Evolutionary conservation across 2,888 invertebrate genomes (phyloP).

Genomic region (Halictus quadricinctus): DNA sequence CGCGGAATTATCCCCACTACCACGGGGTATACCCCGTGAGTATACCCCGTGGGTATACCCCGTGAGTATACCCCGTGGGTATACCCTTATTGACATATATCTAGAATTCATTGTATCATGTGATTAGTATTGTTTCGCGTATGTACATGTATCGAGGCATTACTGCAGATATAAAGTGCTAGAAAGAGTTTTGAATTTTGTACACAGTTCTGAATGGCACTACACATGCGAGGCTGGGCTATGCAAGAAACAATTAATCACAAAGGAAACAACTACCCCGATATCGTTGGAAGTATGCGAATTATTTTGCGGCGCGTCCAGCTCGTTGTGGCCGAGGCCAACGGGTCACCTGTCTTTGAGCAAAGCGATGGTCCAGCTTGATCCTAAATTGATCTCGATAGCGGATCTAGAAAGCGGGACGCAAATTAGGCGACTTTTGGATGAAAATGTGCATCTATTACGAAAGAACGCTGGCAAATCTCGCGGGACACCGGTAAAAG

Average conservation of each 20-base stretch:
- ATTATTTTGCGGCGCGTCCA: conserved; percentile 85
- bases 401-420: conserved; percentile 64
- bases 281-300: conserved; percentile 85
- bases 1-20: too few relatives aligned
- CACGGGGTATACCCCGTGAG: too few relatives aligned
- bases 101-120: too few relatives aligned
- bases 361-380: conserved; percentile 83
- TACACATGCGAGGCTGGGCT: conserved; percentile 77
- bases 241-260: conserved; percentile 75
- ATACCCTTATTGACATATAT: too few relatives aligned
- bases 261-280: conserved; percentile 65
- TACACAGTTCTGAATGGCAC: conserved; percentile 77
- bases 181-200: neutral
- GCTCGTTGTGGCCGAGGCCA: conserved; percentile 87
- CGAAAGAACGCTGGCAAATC: conserved; percentile 49
- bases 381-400: conserved; percentile 83
- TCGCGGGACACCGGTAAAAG: conserved; percentile 12
- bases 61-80: too few relatives aligned
- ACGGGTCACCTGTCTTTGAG: conserved; percentile 85
- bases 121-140: too few relatives aligned
- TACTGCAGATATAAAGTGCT: neutral
- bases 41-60: too few relatives aligned
- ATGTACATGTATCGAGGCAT: neutral
- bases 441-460: conserved; percentile 69
- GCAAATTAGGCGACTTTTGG: conserved; percentile 74